These are phyloP conservation scores for Psittacula derbiana DNA, from an alignment of 2,797 vertebrate species.

Conservation along the genomic window DNA sequence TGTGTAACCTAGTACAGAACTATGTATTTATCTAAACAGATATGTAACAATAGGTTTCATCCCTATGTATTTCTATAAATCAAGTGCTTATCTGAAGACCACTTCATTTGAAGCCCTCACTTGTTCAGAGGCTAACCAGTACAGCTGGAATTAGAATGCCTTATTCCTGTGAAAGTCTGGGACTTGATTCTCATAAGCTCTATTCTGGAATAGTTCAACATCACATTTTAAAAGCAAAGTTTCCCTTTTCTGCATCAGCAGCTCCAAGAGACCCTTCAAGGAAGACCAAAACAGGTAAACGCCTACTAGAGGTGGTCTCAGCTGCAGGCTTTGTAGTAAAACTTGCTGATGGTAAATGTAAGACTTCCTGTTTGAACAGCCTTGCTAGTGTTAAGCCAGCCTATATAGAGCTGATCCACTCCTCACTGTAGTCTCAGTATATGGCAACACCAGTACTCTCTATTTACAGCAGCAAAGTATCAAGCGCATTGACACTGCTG, in stretches of 20 bases:
- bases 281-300: not conserved
- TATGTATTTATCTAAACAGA: not conserved
- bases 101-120: not conserved
- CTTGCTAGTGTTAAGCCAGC: not conserved
- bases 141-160: not conserved
- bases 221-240: not conserved
- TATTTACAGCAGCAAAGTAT: not conserved
- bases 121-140: not conserved
- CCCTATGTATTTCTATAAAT: not conserved
- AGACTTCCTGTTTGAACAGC: not conserved
- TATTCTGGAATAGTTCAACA: not conserved
- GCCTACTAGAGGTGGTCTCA: not conserved
- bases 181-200: not conserved
- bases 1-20: not conserved
- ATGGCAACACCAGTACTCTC: not conserved
- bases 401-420: rapidly evolving
- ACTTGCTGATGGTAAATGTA: not conserved
- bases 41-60: not conserved
- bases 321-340: not conserved
- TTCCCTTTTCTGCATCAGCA: not conserved
- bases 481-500: not conserved
- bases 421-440: not conserved
- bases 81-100: not conserved
- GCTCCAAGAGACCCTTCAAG: not conserved
- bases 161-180: not conserved